Evolutionary conservation across 2,797 vertebrate species (phyloP), one percentile per base, ranked within the genome.

Genomic region (Knipowitschia caucasica): DNA sequence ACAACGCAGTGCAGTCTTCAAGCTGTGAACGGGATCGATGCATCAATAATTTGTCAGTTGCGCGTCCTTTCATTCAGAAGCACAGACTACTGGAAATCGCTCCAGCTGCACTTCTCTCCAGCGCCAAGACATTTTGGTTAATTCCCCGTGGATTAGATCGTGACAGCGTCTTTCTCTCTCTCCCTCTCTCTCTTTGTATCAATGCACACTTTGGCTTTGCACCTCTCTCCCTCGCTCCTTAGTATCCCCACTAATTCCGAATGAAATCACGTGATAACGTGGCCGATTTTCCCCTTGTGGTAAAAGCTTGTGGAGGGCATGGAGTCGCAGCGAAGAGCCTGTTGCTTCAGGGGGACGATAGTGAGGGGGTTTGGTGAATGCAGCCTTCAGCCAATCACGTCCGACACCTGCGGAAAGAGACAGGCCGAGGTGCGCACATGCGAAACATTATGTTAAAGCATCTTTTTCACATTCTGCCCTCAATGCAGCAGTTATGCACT

Each of bases 221-320:
- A 49, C 5, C 53, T 54, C 62, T 64, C 67, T 75, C 71, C 68
- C 73, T 80, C 68, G 74, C 71, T 62, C 50, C 74, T 71, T 72
- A 45, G 44, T 66, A 71, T 78, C 64, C 81, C 73, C 75, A 81
- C 67, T 80, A 74, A 80, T 80, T 86, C 83, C 75, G 80, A 78
- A n/a, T 71, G 56, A 71, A 77, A 80, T 82, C 78, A 83, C 78
- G 77, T 82, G 83, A 79, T 76, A 81, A 81, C 83, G 75, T 75
- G 71, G 50, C 62, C 27, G 59, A 53, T 34, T 51, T 66, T 30
- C 73, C 59, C 30, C 56, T n/a, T 56, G 64, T 69, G 62, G 65
- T 60, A 67, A 51, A 9, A 14, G 51, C 66, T n/a, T n/a, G n/a
- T n/a, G n/a, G n/a, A n/a, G n/a, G n/a, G n/a, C n/a, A n/a, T n/a